Evolutionary conservation across 2,113 vertebrate genomes (phyloP).

Genomic region (Corynorhinus townsendii): DNA sequence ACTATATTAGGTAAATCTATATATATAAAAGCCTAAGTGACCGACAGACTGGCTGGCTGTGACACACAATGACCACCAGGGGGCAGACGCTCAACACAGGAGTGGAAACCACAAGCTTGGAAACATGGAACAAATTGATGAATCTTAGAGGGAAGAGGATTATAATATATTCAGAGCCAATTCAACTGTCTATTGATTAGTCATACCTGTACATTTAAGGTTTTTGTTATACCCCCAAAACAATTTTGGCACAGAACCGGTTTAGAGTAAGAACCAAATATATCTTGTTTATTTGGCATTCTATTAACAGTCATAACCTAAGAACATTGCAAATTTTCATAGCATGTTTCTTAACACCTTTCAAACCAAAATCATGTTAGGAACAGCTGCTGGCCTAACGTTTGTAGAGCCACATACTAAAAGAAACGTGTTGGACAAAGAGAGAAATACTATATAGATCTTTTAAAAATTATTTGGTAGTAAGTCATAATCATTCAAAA

Average conservation of each 20-base stretch:
- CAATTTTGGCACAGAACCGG: too few relatives aligned
- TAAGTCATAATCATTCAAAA: slow-evolving; percentile 55
- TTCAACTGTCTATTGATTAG: too few relatives aligned
- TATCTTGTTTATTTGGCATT: slow-evolving; percentile 22
- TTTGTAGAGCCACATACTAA: background rate
- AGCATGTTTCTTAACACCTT: slow-evolving; percentile 9
- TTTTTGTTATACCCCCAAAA: too few relatives aligned
- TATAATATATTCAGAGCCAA: too few relatives aligned
- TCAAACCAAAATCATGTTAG: background rate
- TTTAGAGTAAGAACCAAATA: background rate
- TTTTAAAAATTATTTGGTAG: slow-evolving; percentile 52
- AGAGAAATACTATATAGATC: background rate
- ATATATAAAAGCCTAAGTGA: too few relatives aligned
- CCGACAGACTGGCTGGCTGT: too few relatives aligned
- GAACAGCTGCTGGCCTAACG: background rate
- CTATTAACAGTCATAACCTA: slow-evolving; percentile 20
- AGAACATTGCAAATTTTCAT: slow-evolving; percentile 37
- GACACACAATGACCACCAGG: too few relatives aligned
- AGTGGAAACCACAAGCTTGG: too few relatives aligned
- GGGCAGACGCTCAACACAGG: too few relatives aligned
- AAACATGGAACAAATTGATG: too few relatives aligned
- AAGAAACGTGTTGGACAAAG: slow-evolving; percentile 19
- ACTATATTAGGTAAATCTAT: background rate
- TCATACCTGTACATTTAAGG: too few relatives aligned
- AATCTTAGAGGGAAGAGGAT: too few relatives aligned